Conservation (phyloP, 1,140 invertebrate species). For the Cherax destructor region DNA sequence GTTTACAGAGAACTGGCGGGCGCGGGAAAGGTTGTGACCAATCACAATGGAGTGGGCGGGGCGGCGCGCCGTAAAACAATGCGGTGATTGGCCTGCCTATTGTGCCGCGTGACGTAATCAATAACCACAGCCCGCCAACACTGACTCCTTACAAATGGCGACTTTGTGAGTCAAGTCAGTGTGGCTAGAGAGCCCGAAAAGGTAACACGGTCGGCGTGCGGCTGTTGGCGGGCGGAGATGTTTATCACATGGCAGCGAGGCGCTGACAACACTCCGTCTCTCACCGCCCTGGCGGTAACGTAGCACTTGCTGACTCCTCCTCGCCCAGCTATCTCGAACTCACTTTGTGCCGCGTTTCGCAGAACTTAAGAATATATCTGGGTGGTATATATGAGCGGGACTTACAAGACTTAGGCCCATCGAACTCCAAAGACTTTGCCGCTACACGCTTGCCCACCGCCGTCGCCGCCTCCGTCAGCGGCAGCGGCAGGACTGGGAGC, state of each 20-base stretch:
- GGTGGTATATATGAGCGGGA: not conserved
- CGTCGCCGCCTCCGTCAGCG: not conserved
- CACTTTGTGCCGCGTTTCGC: not conserved
- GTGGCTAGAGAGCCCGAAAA: constrained; percentile 68
- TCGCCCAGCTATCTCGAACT: not conserved
- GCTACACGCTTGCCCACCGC: not conserved
- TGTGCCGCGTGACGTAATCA: constrained; percentile 69
- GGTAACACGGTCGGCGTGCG: constrained; percentile 45
- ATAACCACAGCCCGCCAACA: constrained; percentile 68
- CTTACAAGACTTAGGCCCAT: not conserved
- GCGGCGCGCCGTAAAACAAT: constrained; percentile 62
- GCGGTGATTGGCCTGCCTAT: constrained; percentile 69
- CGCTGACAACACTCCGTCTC: constrained; percentile 51
- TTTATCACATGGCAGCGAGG: constrained; percentile 60
- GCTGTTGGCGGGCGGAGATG: constrained; percentile 62
- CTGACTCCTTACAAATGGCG: constrained; percentile 68
- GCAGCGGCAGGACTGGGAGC: not conserved
- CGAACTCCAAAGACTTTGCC: not conserved
- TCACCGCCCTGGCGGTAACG: constrained; percentile 29
- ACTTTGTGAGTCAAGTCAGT: constrained; percentile 63
- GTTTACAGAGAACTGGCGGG: constrained; percentile 65
- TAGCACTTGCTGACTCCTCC: constrained; percentile 14
- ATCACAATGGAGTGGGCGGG: constrained; percentile 67
- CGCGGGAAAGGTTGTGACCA: constrained; percentile 66
- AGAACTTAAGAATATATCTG: not conserved